Evolutionary conservation across 2,797 vertebrate genomes (phyloP).

Genomic region (Emydoidea blandingii): DNA sequence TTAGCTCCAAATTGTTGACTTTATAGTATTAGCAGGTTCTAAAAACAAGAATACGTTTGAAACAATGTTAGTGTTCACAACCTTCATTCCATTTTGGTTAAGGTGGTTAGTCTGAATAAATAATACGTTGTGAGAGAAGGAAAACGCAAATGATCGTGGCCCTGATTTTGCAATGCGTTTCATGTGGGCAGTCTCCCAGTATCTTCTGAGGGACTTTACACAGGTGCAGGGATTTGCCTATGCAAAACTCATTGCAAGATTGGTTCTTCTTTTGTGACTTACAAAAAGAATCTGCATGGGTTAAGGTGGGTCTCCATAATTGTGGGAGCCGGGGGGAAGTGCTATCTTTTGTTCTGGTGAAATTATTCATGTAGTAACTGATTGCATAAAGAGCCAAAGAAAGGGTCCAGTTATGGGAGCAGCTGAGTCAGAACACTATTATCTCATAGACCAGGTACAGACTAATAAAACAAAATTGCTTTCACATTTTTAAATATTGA

Average conservation of each 20-base stretch:
- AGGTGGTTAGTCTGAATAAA: constrained; percentile 76
- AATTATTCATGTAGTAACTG: not conserved
- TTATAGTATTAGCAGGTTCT: constrained; percentile 76
- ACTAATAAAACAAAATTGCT: not conserved
- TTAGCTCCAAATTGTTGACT: constrained; percentile 77
- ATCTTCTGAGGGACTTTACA: constrained; percentile 46
- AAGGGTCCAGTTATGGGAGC: not conserved
- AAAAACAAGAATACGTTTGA: constrained; percentile 73
- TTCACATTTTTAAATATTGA: not conserved
- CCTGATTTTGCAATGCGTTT: constrained; percentile 48
- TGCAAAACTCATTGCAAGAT: not conserved
- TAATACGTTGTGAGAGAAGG: constrained; percentile 61
- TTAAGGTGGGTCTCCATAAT: not conserved
- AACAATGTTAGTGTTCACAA: constrained; percentile 70
- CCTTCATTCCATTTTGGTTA: constrained; percentile 70
- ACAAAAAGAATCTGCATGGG: not conserved
- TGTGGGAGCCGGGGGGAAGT: not conserved
- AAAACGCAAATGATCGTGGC: constrained; percentile 51
- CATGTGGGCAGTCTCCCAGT: constrained; percentile 20
- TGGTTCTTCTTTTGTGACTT: not conserved
- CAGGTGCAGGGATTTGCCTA: not conserved
- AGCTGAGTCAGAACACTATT: not conserved
- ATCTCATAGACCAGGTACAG: not conserved
- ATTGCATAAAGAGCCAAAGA: not conserved
- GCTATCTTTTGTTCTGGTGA: not conserved